Evolutionary conservation across 2,797 vertebrate genomes (phyloP).

Genomic region (Crenuchus spilurus): DNA sequence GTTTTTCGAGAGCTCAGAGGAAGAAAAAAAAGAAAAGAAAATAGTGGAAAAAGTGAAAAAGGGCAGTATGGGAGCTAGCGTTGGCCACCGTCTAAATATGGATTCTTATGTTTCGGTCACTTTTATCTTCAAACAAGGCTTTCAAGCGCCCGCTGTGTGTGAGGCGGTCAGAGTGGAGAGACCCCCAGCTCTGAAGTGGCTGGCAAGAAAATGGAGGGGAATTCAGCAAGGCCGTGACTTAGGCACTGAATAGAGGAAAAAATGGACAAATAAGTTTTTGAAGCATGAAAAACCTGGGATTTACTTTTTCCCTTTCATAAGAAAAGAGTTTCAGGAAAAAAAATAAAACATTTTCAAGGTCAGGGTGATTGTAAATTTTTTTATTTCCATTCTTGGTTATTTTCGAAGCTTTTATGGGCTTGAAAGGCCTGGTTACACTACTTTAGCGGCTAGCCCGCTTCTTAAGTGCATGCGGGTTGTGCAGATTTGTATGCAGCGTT

Average conservation of each 20-base stretch:
- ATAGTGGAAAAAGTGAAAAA: neutral
- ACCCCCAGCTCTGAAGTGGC: conserved; percentile 62
- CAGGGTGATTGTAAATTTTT: conserved; percentile 74
- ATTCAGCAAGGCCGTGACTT: conserved; percentile 51
- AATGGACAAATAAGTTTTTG: conserved; percentile 65
- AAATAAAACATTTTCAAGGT: conserved; percentile 70
- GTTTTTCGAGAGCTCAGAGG: conserved; percentile 27
- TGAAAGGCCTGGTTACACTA: conserved; percentile 73
- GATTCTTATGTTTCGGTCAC: conserved; percentile 55
- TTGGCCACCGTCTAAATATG: conserved; percentile 59
- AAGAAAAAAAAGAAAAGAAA: neutral
- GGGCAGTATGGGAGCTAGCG: conserved; percentile 24
- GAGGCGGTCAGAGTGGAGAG: conserved; percentile 56
- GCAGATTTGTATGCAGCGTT: neutral
- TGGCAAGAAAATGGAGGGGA: conserved; percentile 59
- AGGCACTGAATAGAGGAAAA: conserved; percentile 47
- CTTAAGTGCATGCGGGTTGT: conserved; percentile 40
- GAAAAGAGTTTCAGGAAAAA: conserved; percentile 39
- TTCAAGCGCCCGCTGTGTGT: conserved; percentile 65
- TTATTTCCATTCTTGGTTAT: conserved; percentile 62
- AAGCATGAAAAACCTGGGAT: conserved; percentile 72
- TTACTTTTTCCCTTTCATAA: conserved; percentile 67
- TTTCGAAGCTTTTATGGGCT: conserved; percentile 63
- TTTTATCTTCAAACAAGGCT: conserved; percentile 68
- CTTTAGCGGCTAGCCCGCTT: conserved; percentile 75